Conservation (phyloP, 2,113 vertebrate genomes). For the Perca schrenkii region DNA sequence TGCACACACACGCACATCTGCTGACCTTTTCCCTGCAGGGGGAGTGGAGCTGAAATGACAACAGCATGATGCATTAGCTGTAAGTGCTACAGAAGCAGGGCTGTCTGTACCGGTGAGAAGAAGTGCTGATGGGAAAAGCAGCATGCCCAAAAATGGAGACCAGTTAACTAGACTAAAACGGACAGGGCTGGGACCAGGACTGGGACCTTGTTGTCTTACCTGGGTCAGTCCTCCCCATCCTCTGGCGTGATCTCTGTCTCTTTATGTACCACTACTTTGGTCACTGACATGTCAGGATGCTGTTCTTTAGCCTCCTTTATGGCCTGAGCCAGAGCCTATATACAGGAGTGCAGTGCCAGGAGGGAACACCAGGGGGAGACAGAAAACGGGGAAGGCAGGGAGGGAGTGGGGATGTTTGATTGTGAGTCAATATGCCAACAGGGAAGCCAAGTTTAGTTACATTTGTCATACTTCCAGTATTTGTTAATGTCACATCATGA, state of each 20-base stretch:
- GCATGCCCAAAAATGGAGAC: constrained; percentile 71
- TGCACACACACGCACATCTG: constrained; percentile 26
- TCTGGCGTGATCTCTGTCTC: constrained; percentile 98
- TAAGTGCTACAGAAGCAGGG: constrained; percentile 63
- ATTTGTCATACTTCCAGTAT: constrained; percentile 55
- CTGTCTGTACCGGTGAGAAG: constrained; percentile 43
- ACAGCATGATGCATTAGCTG: constrained; percentile 65
- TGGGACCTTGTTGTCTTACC: constrained; percentile 89
- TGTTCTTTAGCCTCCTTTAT: constrained; percentile 99
- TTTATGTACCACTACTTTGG: constrained; percentile 99
- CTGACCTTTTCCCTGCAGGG: constrained; percentile 41
- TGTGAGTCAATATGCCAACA: constrained; percentile 70
- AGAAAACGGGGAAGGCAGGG: constrained; percentile 88
- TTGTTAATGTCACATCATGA: constrained; percentile 49
- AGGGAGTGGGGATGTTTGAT: constrained; percentile 67
- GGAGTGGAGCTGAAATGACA: constrained; percentile 59
- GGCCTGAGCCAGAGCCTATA: constrained; percentile 99
- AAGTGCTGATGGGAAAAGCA: constrained; percentile 69
- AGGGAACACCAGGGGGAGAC: constrained; percentile 89
- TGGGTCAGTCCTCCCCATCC: constrained; percentile 96
- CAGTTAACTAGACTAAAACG: constrained; percentile 52
- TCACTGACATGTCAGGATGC: constrained; percentile 99
- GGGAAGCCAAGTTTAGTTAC: constrained; percentile 67
- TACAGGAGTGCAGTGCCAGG: constrained; percentile 72
- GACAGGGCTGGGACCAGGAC: constrained; percentile 58